Percentiles rank a stretch among this genome's conserved stretches.
phyloP scores from a whole-genome alignment of 2,888 invertebrate genomes.

The Alitta virens region DNA sequence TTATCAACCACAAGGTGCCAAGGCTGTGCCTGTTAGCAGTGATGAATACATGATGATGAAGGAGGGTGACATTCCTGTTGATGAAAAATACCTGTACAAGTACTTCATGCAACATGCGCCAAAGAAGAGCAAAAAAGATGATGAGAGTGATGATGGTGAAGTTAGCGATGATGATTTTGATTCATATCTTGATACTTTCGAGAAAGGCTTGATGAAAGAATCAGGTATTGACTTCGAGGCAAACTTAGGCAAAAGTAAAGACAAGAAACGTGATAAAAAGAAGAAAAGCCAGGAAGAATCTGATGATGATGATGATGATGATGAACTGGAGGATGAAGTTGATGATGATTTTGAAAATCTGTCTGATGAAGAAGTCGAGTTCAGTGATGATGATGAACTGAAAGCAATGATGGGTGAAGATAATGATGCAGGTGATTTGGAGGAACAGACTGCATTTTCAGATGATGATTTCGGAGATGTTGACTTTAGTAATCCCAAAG shows the following conservation, averaged over 20 bases:
- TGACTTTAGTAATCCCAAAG: not conserved
- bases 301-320: constrained; percentile 30
- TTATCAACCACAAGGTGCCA: not conserved
- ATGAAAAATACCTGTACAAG: constrained; percentile 82
- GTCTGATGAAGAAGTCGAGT: constrained; percentile 25
- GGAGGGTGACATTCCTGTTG: constrained; percentile 73
- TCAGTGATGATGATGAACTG: constrained; percentile 35
- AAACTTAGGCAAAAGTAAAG: not conserved
- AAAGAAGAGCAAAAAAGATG: constrained; percentile 53
- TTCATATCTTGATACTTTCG: constrained; percentile 60
- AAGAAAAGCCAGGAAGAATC: constrained; percentile 28
- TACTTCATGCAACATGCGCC: constrained; percentile 58
- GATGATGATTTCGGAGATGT: constrained; percentile 28
- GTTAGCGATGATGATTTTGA: constrained; percentile 79
- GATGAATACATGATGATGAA: constrained; percentile 68
- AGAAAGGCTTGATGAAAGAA: constrained; percentile 12
- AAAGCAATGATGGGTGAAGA: constrained; percentile 42
- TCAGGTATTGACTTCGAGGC: too few species aligned
- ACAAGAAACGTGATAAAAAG: constrained; percentile 13
- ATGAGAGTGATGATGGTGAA: constrained; percentile 69
- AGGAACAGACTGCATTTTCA: constrained; percentile 43
- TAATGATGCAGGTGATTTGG: constrained; percentile 36
- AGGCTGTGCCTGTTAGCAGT: constrained; percentile 67
- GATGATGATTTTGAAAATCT: constrained; percentile 51
- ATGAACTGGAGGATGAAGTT: constrained; percentile 53